A percentile compares a stretch with the other conserved stretches of the same genome.
Evolutionary conservation across 2,113 vertebrate genomes (phyloP).

Genomic region (Cepphus grylle): DNA sequence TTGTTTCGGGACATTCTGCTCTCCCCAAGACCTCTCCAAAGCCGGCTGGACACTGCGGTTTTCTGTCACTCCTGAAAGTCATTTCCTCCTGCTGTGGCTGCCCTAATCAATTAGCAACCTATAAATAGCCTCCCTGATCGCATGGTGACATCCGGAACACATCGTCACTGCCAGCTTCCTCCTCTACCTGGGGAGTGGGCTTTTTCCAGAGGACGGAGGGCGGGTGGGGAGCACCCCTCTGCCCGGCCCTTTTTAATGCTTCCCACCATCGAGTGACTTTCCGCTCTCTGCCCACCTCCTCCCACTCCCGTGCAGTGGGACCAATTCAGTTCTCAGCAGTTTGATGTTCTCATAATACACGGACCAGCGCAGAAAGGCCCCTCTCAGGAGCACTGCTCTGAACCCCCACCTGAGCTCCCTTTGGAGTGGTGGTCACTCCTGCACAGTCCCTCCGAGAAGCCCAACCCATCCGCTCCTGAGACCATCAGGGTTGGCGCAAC

Average conservation of each 20-base stretch:
- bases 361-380: background rate
- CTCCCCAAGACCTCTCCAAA: background rate
- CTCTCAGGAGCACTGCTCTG: background rate
- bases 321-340: background rate
- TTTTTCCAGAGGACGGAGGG: background rate
- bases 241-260: slow-evolving; percentile 1
- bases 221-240: background rate
- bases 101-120: slow-evolving; percentile 32
- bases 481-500: background rate
- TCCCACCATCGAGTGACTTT: background rate
- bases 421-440: background rate
- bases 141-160: background rate
- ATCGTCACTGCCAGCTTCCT: background rate
- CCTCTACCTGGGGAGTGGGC: background rate
- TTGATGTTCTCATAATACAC: background rate
- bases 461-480: background rate
- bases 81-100: slow-evolving; percentile 44
- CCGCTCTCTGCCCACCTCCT: background rate
- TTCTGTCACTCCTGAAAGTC: slow-evolving; percentile 9
- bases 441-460: background rate
- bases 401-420: background rate
- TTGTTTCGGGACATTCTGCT: background rate
- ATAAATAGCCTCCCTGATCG: slow-evolving; percentile 38
- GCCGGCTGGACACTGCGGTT: background rate
- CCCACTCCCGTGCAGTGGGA: background rate